A percentile compares a stretch with the other conserved stretches of the same genome.
These are phyloP conservation scores for Pseudococcus longispinus DNA, from an alignment of 2,888 invertebrate genomes.

Conservation along the genomic window DNA sequence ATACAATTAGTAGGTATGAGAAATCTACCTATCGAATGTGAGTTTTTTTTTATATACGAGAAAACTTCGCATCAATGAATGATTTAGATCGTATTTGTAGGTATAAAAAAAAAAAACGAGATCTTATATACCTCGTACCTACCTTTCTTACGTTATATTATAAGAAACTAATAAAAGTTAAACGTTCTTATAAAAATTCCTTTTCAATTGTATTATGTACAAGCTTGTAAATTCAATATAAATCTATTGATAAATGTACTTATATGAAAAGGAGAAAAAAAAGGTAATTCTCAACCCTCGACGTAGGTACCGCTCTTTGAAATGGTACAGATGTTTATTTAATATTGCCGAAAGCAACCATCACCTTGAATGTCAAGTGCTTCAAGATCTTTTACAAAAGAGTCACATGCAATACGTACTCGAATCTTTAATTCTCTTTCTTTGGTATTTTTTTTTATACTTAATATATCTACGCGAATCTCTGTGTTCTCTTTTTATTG, in stretches of 20 bases:
- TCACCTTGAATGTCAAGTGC: conserved; percentile 38
- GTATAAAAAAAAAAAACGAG: conserved; percentile 3
- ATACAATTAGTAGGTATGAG: neutral
- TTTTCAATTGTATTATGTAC: conserved; percentile 10
- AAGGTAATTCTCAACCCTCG: conserved; percentile 39
- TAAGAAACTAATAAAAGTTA: conserved; percentile 47
- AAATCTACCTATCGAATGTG: neutral
- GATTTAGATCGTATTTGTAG: neutral
- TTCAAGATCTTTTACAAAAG: conserved; percentile 8
- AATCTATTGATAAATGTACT: conserved; percentile 16
- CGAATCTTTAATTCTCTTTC: conserved; percentile 11
- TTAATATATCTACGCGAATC: neutral
- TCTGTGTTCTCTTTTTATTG: neutral
- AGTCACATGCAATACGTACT: neutral
- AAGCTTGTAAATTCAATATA: conserved; percentile 27
- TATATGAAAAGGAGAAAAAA: conserved; percentile 5
- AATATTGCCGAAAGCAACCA: conserved; percentile 30
- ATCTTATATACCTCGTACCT: neutral
- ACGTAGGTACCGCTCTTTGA: conserved; percentile 26
- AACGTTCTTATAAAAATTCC: conserved; percentile 29
- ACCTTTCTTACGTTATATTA: neutral
- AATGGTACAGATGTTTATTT: conserved; percentile 45
- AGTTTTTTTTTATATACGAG: neutral
- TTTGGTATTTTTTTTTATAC: neutral
- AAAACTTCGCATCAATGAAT: neutral